Evolutionary conservation across 2,113 vertebrate genomes (phyloP).

Genomic region (Bagarius yarrelli): DNA sequence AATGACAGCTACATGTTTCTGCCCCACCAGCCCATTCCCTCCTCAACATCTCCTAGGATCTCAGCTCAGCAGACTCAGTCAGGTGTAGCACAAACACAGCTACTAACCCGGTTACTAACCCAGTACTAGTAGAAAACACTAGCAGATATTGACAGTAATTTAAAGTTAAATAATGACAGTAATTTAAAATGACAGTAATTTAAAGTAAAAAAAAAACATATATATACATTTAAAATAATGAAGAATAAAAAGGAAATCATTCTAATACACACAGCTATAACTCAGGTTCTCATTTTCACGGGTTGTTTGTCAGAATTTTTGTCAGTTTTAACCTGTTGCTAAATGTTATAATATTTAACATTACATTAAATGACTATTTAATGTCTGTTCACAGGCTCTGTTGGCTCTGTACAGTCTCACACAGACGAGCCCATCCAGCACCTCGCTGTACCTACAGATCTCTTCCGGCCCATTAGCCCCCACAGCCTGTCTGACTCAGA

Average conservation of each 20-base stretch:
- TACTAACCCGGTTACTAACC: background rate
- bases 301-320: too few species aligned
- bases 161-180: background rate
- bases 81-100: constrained; percentile 52
- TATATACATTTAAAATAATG: too few species aligned
- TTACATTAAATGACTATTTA: background rate
- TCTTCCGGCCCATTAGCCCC: constrained; percentile 78
- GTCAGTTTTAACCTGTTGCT: too few species aligned
- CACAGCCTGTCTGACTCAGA: constrained; percentile 70
- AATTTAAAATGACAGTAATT: too few species aligned
- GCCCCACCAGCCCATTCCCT: constrained; percentile 52
- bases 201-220: too few species aligned
- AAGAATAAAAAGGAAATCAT: too few species aligned
- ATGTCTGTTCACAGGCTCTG: constrained; percentile 75
- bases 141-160: background rate
- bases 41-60: constrained; percentile 56
- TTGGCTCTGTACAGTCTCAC: constrained; percentile 80
- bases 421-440: constrained; percentile 73
- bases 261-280: too few species aligned
- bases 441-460: constrained; percentile 77
- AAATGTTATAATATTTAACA: too few species aligned
- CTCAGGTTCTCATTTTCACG: too few species aligned
- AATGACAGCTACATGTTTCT: constrained; percentile 98
- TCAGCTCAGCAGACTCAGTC: constrained; percentile 61
- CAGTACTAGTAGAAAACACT: background rate